phyloP scores from a whole-genome alignment of 1,140 invertebrate species.

The Bombus impatiens region DNA sequence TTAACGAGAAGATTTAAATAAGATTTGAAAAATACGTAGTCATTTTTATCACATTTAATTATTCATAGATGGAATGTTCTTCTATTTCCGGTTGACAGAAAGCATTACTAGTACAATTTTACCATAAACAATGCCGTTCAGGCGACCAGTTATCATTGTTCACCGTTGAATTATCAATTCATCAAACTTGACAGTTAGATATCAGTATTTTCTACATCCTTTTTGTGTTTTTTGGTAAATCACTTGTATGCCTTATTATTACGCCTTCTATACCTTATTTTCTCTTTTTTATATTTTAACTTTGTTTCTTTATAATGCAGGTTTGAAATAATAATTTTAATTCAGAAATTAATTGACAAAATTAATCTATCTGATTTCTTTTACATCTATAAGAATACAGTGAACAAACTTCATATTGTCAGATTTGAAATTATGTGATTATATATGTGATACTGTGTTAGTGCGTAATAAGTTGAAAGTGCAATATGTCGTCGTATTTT shows the following conservation, averaged over 20 bases:
- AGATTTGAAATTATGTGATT: constrained; percentile 25
- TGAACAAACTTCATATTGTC: background rate
- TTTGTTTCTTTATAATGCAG: background rate
- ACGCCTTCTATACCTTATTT: background rate
- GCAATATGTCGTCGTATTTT: constrained; percentile 87
- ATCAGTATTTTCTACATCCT: background rate
- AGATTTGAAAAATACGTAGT: background rate
- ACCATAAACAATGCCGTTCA: background rate
- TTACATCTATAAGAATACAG: background rate
- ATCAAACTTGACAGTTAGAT: background rate
- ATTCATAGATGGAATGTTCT: background rate
- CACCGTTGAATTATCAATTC: background rate
- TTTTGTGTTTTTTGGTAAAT: background rate
- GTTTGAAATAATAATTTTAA: background rate
- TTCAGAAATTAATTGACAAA: background rate
- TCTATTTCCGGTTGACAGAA: background rate
- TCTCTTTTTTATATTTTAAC: too few relatives aligned
- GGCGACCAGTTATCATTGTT: background rate
- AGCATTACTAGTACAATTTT: too few relatives aligned
- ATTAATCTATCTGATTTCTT: background rate
- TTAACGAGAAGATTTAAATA: background rate
- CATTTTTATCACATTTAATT: background rate
- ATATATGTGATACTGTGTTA: background rate
- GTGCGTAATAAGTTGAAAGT: constrained; percentile 20
- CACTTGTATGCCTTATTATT: background rate